These are phyloP conservation scores for Callimorpha dominula DNA, from an alignment of 2,888 invertebrate species.

Conservation along the genomic window DNA sequence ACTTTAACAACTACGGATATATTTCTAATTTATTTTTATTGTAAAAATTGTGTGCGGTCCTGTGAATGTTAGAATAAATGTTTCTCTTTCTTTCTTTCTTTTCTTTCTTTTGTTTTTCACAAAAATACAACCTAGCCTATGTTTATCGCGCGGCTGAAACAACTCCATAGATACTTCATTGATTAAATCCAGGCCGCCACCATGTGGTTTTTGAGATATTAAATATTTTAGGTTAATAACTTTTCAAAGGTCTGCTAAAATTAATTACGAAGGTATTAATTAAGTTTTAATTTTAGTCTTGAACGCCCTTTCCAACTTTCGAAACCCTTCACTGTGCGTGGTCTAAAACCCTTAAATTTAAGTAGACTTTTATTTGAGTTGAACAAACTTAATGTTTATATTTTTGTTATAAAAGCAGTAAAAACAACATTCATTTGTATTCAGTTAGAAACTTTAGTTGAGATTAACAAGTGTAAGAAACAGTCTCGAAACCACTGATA, in stretches of 20 bases:
- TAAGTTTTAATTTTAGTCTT: conserved; percentile 1
- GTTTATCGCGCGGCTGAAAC: neutral
- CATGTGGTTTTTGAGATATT: neutral
- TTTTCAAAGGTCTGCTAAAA: neutral
- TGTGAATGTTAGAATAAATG: no score
- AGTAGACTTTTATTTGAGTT: neutral
- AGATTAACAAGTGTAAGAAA: no score
- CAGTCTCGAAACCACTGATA: no score
- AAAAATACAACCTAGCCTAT: no score
- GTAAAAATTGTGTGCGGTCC: no score
- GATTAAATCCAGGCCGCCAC: neutral
- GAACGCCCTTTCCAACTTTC: neutral
- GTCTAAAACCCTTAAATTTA: neutral
- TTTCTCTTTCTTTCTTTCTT: no score
- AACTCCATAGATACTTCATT: neutral
- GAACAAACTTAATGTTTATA: neutral
- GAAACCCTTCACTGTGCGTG: neutral
- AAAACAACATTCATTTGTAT: no score
- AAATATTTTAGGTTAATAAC: neutral
- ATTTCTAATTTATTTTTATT: no score
- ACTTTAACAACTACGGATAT: no score
- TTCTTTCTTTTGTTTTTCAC: no score
- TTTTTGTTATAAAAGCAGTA: no score
- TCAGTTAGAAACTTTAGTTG: no score
- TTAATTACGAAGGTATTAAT: neutral